Base-by-base conservation (phyloP, 37 sponge, comb jelly and placozoan genomes). In the Tethya wilhelma region DNA sequence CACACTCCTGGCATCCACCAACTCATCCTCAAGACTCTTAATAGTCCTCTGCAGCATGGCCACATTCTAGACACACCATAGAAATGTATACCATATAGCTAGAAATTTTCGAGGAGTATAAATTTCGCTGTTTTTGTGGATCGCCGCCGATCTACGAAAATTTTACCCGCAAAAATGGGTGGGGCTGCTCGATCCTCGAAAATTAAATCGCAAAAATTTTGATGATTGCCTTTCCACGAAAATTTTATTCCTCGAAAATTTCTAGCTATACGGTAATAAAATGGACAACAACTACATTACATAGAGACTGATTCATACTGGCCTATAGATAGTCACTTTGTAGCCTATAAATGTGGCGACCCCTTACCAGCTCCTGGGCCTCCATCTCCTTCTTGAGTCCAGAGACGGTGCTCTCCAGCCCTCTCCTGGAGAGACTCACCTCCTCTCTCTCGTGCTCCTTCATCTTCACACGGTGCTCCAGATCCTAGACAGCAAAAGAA, bases 311-410 rank as follows among this genome's bases (percentile, higher is more conserved):
- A n/a, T n/a, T 14, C 53, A 49, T 49, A 49, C 53, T 49, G 14
- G 14, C 53, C 53, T 49, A 49, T 49, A 49, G 14, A n/a, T n/a
- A n/a, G n/a, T n/a, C n/a, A n/a, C n/a, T n/a, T n/a, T n/a, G n/a
- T n/a, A n/a, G n/a, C n/a, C n/a, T n/a, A n/a, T n/a, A n/a, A n/a
- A n/a, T n/a, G n/a, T n/a, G n/a, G n/a, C n/a, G n/a, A n/a, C n/a
- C n/a, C 22, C 79, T 66, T 46, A 84, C 84, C 76, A 86, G 53
- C 64, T 86, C 79, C 73, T 86, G 73, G 4, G 79, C 86, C 34
- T 86, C 79, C 0, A 72, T 23, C 42, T 69, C 26, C 20, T 78
- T 86, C 65, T 62, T 62, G 42, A 49, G 55, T 20, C 49, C 60
- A 46, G 1, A n/a, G 36, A 63, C 37, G 2, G 25, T 28, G 31